Evolutionary conservation across 1,140 invertebrate genomes (phyloP), one percentile per base, ranked within the genome.

Genomic region (Drosophila pectinifera): DNA sequence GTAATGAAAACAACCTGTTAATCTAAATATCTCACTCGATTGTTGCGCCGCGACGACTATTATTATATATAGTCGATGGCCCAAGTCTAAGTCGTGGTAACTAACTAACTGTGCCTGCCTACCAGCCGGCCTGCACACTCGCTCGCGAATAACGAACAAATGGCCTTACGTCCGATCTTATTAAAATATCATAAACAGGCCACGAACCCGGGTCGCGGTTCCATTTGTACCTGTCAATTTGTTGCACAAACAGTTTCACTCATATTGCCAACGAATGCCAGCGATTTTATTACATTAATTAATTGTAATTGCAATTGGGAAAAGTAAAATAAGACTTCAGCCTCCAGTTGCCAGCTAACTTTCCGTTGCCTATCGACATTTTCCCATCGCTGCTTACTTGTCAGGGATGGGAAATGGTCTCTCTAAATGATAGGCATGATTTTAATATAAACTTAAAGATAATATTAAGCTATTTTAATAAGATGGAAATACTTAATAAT

Each of bases 11-110:
- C 90, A 91, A 91, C 90, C 90, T 91, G 90, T 91, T 91, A 91
- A 91, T 91, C 90, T 91, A 91, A 91, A 91, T 91, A 91, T 91
- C 90, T 91, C 90, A 91, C 90, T 90, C 90, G 84, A 88, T 88
- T 88, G 83, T 83, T 70, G 83, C 48, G 59, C 26, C 51, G 64
- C 57, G 67, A 55, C 58, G 55, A 90, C 76, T 88, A 89, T 89
- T 89, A 88, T 89, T 84, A 84, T 88, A 88, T 89, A 88, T 89
- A 88, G 84, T 89, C 80, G 76, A 63, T 51, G 16, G 59, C 18
- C 34, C 11, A 31, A 84, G 74, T 89, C 84, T 10, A 42, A 84
- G 79, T 88, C 84, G 84, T 88, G 84, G 67, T 59, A 79, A 83
- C 78, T 74, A 86, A 83, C 84, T 89, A 80, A 84, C 84, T 78